Base-by-base conservation (phyloP, 2,888 invertebrate species). In the Chymomyza caudatula region DNA sequence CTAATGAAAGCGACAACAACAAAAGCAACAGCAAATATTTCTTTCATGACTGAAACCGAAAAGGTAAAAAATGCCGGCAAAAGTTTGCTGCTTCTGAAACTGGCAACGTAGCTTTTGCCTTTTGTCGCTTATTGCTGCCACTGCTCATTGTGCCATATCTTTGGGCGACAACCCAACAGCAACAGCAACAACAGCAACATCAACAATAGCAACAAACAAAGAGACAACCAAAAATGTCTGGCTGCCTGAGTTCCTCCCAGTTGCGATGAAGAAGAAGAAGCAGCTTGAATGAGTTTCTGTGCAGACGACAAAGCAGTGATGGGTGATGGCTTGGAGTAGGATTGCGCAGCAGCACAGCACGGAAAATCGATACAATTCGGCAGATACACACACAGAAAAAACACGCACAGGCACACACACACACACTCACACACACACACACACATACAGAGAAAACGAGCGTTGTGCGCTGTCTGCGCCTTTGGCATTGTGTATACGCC, bases 301-400 rank as follows among this genome's bases (percentile, higher is more conserved):
- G 19, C 54, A 73, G 68, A 67, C 64, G 66, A 67, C 66, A 68
- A 75, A 64, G 60, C 63, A 61, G 47, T 23, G 61, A 59, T 42
- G 56, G 59, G 52, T 66, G 55, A 63, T 49, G 63, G 17, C 17
- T 2, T 47, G 5, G 29, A 1, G 29, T 11, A 37, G 29, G 29
- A 37, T 37, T 37, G 29, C 29, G 29, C 29, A 37, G 29, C 29
- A 37, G 29, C 29, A 37, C 29, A 83, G 78, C 75, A 65, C 55
- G 69, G 85, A 84, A 78, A 78, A 78, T 78, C 78, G 60, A 78
- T 84, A 78, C 62, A 78, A 84, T 78, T 78, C 71, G 78, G 78
- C 76, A 78, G 84, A 80, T 85, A 84, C 78, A 80, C 67, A 78
- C 74, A 65, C 60, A 65, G 25, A 47, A 20, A n/a, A n/a, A n/a